Conservation (phyloP, 1,140 invertebrate genomes). For the Pygmarrhopalites habei region DNA sequence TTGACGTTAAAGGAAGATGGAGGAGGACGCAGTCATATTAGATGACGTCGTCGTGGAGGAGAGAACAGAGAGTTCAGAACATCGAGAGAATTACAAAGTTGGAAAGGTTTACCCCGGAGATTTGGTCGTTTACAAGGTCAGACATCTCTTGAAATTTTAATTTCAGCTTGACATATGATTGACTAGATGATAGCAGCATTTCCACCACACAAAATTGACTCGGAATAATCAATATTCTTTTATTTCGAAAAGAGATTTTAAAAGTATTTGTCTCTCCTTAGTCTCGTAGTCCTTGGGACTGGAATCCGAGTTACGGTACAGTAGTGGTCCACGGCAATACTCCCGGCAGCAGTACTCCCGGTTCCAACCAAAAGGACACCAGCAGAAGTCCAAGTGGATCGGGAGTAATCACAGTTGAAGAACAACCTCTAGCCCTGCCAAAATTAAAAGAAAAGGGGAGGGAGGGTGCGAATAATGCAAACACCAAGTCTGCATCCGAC, state of each 20-base stretch:
- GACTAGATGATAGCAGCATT: too few species aligned
- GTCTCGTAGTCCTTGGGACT: slow-evolving; percentile 6
- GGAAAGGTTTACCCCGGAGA: slow-evolving; percentile 19
- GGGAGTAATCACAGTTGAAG: not conserved
- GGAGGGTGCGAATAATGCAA: not conserved
- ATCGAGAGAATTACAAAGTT: slow-evolving; percentile 1
- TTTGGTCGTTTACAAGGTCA: slow-evolving; percentile 6
- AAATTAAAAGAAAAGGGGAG: not conserved
- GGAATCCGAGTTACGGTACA: slow-evolving; percentile 14
- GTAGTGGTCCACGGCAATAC: not conserved
- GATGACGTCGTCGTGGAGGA: too few species aligned
- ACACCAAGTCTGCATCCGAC: not conserved
- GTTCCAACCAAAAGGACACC: not conserved
- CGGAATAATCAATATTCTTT: too few species aligned
- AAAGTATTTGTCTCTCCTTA: too few species aligned
- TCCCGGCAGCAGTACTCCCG: not conserved
- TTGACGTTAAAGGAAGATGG: too few species aligned
- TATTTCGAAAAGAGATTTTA: too few species aligned
- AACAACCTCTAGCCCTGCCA: not conserved
- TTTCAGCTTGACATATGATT: too few species aligned
- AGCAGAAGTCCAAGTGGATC: not conserved
- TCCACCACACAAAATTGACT: too few species aligned
- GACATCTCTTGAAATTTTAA: too few species aligned
- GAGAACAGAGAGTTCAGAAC: too few species aligned
- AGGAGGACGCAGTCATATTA: too few species aligned